Evolutionary conservation across 2,113 vertebrate genomes (phyloP), one percentile per base, ranked within the genome.

Genomic region (Rattus rattus): DNA sequence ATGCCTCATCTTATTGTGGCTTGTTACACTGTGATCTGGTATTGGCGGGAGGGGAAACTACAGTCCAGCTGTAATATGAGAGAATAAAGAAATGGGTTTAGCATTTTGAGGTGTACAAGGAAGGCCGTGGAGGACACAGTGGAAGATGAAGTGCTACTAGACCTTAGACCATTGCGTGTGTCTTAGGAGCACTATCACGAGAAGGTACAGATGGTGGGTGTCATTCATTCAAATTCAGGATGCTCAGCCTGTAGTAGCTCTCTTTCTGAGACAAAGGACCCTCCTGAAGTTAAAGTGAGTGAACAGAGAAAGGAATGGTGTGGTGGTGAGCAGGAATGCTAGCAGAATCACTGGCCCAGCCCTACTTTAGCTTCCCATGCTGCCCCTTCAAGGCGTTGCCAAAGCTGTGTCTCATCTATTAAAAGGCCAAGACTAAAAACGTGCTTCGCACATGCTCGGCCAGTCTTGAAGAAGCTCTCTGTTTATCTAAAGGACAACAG

Each of bases 401-500:
- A 70, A 47, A 86, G 80, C 4, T 90, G 65, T 17, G 79, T 83
- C 80, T 36, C n/a, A n/a, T 87, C 33, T 69, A 75, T 63, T 33
- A 36, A 91, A 90, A 77, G 16, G 30, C 20, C 22, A 11, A 22
- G 1, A 85, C 65, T 47, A 88, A 87, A 56, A 80, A 65, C 30
- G 54, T 70, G 85, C n/a, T 90, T 75, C 88, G 19, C 90, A 95
- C 17, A 39, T 89, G 17, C 54, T 52, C 86, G 30, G 67, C 0
- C 56, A 84, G 14, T 91, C 94, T 93, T 70, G 73, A 91, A 33
- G 92, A 72, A 81, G 54, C 94, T 90, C 39, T 95, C 4, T 49
- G 43, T 88, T 87, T 88, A 90, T 61, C 61, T 92, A 39, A 88
- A 96, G 43, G 79, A 93, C 96, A 94, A 80, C 39, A 79, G 2